A percentile compares a stretch with the other conserved stretches of the same genome.
These are phyloP conservation scores for Nycticorax nycticorax DNA, from an alignment of 2,113 vertebrate species.

Conservation along the genomic window DNA sequence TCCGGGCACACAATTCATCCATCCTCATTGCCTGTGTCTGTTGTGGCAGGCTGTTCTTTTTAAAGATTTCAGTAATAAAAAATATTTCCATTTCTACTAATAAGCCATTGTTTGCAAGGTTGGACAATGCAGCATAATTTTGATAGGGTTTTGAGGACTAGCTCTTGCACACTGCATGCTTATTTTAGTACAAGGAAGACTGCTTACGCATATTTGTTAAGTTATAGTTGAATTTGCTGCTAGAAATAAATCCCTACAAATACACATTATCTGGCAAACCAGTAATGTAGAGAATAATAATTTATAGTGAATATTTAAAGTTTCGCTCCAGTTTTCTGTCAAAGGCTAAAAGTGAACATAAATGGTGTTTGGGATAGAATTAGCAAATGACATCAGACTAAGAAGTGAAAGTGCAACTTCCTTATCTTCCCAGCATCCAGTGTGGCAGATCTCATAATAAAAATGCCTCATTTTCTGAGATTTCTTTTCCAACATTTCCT, in stretches of 20 bases:
- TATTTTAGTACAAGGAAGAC: conserved; percentile 1
- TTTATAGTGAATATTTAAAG: background rate
- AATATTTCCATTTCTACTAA: background rate
- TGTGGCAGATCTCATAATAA: background rate
- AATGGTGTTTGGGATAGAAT: background rate
- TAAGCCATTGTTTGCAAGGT: background rate
- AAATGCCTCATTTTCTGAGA: background rate
- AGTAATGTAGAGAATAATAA: background rate
- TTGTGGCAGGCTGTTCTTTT: background rate
- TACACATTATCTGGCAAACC: background rate
- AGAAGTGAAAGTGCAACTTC: background rate
- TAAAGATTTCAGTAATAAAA: background rate
- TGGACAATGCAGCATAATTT: background rate
- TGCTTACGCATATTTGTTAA: background rate
- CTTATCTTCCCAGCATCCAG: background rate
- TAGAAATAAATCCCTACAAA: conserved; percentile 7
- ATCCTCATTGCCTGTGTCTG: background rate
- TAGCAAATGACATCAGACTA: background rate
- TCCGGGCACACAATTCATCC: background rate
- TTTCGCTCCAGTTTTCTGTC: background rate
- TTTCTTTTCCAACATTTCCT: background rate
- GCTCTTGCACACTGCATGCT: background rate
- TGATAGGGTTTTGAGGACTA: background rate
- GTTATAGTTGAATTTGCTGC: background rate
- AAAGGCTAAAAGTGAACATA: background rate